Conservation (phyloP, 2,113 vertebrate genomes). For the Hiodon alosoides region DNA sequence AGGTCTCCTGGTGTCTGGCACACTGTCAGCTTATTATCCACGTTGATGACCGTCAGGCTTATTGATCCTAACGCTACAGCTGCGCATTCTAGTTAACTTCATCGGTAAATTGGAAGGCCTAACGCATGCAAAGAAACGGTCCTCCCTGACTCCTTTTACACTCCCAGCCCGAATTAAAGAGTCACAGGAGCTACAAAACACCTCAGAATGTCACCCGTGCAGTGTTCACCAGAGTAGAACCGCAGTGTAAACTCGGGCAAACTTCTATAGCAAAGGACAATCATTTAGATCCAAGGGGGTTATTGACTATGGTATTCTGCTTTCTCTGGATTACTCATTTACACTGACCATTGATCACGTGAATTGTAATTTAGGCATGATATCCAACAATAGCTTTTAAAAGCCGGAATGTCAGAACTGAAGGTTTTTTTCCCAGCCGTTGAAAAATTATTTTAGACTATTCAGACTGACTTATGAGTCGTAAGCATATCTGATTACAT, state of each 20-base stretch:
- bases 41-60: constrained; percentile 36
- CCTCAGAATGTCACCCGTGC: background rate
- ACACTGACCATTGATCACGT: no score
- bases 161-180: constrained; percentile 42
- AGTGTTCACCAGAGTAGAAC: no score
- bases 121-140: constrained; percentile 37
- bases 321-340: no score
- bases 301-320: no score
- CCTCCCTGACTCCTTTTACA: constrained; percentile 42
- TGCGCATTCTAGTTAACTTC: constrained; percentile 40
- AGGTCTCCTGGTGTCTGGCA: background rate
- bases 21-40: constrained; percentile 22
- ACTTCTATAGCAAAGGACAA: no score
- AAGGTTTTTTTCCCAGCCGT: background rate
- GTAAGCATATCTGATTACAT: constrained; percentile 1
- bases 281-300: no score
- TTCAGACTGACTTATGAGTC: constrained; percentile 17
- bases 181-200: background rate
- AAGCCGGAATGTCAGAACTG: constrained; percentile 10
- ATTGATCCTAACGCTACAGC: constrained; percentile 37
- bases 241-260: no score
- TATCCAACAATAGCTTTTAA: background rate
- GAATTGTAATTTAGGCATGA: no score
- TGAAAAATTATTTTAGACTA: background rate
- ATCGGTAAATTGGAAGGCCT: constrained; percentile 33